Conservation (phyloP, 2,113 vertebrate genomes). For the Delphinus delphis region DNA sequence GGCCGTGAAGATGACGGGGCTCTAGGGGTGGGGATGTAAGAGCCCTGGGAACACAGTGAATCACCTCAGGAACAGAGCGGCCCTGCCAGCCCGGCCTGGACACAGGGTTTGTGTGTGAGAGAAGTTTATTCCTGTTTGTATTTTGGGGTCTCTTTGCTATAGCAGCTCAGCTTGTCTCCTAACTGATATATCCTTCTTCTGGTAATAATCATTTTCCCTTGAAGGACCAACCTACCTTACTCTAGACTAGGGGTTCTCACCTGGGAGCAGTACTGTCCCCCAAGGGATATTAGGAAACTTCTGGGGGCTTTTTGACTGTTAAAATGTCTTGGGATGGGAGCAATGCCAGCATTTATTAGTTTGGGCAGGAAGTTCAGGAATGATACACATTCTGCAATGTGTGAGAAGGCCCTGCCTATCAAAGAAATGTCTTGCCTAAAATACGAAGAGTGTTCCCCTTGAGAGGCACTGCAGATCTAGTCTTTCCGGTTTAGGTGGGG, state of each 20-base stretch:
- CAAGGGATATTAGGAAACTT: background rate
- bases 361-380: background rate
- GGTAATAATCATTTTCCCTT: background rate
- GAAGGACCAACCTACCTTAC: background rate
- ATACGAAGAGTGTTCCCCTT: fast-evolving
- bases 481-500: background rate
- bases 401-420: background rate
- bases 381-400: background rate
- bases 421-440: background rate
- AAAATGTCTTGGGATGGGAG: background rate
- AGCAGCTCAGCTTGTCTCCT: background rate
- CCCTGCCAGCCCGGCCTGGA: background rate
- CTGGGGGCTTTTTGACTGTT: background rate
- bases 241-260: background rate
- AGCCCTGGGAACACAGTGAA: background rate
- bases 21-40: background rate
- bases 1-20: fast-evolving
- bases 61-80: background rate
- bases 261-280: background rate
- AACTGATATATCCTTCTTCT: background rate
- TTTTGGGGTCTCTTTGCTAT: background rate
- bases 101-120: background rate
- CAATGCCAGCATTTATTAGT: background rate
- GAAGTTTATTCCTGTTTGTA: background rate
- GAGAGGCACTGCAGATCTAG: fast-evolving